These are phyloP conservation scores for Notocelia uddmanniana DNA, from an alignment of 2,888 invertebrate species.

Conservation along the genomic window DNA sequence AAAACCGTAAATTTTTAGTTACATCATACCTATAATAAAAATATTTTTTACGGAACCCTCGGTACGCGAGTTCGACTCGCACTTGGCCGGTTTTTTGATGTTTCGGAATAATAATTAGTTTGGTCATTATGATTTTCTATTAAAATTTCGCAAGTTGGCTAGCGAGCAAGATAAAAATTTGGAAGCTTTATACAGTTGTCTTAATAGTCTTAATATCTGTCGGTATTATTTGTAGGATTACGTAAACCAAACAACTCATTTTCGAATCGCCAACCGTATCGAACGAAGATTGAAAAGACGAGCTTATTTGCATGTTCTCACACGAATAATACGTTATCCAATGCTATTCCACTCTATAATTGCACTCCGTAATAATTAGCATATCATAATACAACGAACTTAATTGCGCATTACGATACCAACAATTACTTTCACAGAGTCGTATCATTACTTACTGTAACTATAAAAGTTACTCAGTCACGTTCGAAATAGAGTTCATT, in stretches of 20 bases:
- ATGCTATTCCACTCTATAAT: constrained; percentile 25
- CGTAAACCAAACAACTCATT: constrained; percentile 11
- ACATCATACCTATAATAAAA: too few relatives aligned
- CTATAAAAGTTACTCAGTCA: not conserved
- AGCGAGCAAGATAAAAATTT: too few relatives aligned
- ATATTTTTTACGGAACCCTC: too few relatives aligned
- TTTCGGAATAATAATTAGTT: too few relatives aligned
- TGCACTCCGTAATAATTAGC: constrained; percentile 27
- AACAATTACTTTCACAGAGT: not conserved
- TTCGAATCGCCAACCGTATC: constrained; percentile 13
- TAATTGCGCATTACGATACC: constrained; percentile 23
- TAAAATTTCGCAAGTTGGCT: too few relatives aligned
- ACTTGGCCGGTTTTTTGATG: too few relatives aligned
- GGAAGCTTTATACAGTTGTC: too few relatives aligned
- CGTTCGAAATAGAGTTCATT: not conserved
- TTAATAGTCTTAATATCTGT: too few relatives aligned
- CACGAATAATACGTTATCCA: constrained; percentile 20
- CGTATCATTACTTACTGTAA: not conserved
- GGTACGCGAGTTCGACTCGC: too few relatives aligned
- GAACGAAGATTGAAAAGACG: constrained; percentile 30
- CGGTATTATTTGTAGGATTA: too few relatives aligned
- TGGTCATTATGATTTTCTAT: too few relatives aligned
- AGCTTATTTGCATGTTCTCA: constrained; percentile 21
- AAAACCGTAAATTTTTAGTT: too few relatives aligned
- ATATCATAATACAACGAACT: constrained; percentile 29